These are phyloP conservation scores for Psix sp. DNA, from an alignment of 1,140 invertebrate species.

Conservation along the genomic window DNA sequence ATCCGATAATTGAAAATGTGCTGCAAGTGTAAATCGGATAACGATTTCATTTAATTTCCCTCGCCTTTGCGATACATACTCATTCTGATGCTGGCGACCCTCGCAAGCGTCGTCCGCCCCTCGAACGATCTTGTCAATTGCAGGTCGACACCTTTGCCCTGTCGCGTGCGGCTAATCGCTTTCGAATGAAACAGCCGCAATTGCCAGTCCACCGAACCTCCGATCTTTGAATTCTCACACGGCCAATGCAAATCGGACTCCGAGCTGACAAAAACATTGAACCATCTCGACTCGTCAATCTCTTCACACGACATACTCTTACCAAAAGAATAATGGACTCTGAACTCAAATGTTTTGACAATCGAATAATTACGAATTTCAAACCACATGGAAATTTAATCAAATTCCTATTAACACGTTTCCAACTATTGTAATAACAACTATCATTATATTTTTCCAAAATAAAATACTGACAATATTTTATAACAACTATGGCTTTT, in stretches of 20 bases:
- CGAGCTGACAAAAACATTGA: slow-evolving; percentile 53
- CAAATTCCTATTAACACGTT: too few species aligned
- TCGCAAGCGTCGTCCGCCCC: slow-evolving; percentile 60
- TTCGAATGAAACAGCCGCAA: slow-evolving; percentile 70
- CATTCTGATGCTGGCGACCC: slow-evolving; percentile 57
- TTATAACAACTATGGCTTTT: too few species aligned
- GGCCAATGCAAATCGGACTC: slow-evolving; percentile 51
- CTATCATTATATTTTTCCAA: too few species aligned
- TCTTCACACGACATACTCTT: slow-evolving; percentile 40
- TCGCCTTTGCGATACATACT: slow-evolving; percentile 60
- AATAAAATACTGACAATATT: too few species aligned
- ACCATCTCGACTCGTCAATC: slow-evolving; percentile 50
- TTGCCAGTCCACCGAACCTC: slow-evolving; percentile 44
- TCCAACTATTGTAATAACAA: too few species aligned
- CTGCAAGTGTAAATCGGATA: slow-evolving; percentile 63
- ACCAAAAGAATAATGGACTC: slow-evolving; percentile 18
- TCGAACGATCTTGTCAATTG: slow-evolving; percentile 72
- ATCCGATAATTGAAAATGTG: slow-evolving; percentile 57
- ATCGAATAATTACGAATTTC: too few species aligned
- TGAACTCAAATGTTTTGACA: too few species aligned
- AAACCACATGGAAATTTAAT: too few species aligned
- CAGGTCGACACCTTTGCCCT: slow-evolving; percentile 75
- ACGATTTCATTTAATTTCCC: slow-evolving; percentile 71
- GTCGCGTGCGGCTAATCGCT: slow-evolving; percentile 76
- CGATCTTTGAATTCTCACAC: slow-evolving; percentile 56